Evolutionary conservation across 1,140 invertebrate genomes (phyloP).

Genomic region (Elymnias hypermnestra): DNA sequence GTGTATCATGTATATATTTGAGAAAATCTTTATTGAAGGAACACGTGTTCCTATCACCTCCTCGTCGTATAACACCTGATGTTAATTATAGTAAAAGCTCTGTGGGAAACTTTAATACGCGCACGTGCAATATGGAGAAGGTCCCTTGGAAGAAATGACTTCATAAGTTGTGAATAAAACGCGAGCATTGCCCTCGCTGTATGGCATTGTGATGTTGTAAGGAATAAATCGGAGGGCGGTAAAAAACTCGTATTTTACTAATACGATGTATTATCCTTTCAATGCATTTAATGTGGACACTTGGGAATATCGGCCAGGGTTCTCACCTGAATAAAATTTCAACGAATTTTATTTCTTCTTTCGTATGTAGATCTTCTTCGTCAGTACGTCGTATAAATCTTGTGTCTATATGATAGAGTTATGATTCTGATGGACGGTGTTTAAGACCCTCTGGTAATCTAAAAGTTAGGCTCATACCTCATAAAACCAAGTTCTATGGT

Average conservation of each 20-base stretch:
- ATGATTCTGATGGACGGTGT: no score
- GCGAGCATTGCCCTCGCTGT: neutral
- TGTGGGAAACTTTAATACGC: slow-evolving; percentile 12
- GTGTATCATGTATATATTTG: no score
- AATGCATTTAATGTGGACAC: slow-evolving; percentile 35
- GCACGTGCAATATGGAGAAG: slow-evolving; percentile 10
- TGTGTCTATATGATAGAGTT: no score
- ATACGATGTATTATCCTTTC: slow-evolving; percentile 33
- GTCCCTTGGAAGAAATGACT: neutral
- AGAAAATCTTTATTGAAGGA: neutral
- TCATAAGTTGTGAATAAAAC: slow-evolving; percentile 10
- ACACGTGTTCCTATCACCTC: no score
- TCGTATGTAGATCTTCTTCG: no score
- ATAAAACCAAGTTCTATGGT: no score
- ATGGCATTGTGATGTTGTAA: slow-evolving; percentile 14
- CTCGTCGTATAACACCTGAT: neutral
- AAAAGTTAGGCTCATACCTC: no score
- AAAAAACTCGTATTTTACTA: slow-evolving; percentile 42
- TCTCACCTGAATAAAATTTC: no score
- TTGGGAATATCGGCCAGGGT: slow-evolving; percentile 28
- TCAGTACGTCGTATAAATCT: no score
- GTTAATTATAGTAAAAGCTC: slow-evolving; percentile 3
- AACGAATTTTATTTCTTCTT: no score
- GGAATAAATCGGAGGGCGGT: slow-evolving; percentile 26
- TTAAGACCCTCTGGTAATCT: no score